Percentiles rank a stretch among this genome's conserved stretches.
Conservation (phyloP, 2,888 invertebrate species). For the Odontomyia ornata region DNA sequence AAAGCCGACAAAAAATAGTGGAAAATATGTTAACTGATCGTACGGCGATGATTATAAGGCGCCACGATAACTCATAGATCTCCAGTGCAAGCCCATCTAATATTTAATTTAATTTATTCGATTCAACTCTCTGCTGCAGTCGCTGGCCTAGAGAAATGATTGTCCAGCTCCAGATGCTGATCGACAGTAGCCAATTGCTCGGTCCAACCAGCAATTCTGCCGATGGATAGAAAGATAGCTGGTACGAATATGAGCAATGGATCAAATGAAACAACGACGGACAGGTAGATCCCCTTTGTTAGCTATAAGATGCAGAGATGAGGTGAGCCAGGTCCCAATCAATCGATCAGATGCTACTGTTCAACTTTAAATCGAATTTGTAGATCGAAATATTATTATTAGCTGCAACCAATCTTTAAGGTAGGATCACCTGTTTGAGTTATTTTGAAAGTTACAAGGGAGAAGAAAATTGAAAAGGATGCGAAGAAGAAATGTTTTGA, state of each 20-base stretch:
- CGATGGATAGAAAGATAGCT: neutral
- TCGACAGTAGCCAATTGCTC: conserved; percentile 5
- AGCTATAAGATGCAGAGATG: conserved; percentile 6
- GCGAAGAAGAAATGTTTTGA: no score
- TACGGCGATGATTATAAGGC: conserved; percentile 39
- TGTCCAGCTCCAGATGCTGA: conserved; percentile 17
- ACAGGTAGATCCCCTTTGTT: neutral
- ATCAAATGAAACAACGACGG: conserved; percentile 24
- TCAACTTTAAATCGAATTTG: neutral
- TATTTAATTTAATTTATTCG: conserved; percentile 48
- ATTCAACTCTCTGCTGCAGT: conserved; percentile 19
- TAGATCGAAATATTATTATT: neutral
- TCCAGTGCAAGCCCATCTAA: conserved; percentile 21
- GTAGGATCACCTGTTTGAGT: no score
- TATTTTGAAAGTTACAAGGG: no score
- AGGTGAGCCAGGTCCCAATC: neutral
- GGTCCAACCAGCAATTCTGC: neutral
- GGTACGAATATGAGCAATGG: conserved; percentile 26
- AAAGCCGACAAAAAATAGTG: neutral
- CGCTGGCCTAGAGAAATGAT: neutral
- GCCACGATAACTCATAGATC: conserved; percentile 48
- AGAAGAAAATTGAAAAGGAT: no score
- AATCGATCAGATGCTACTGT: conserved; percentile 5
- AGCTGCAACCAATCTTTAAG: neutral
- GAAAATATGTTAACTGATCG: conserved; percentile 17